Evolutionary conservation across 2,797 vertebrate species (phyloP).

Genomic region (Pyrocephalus nanus): DNA sequence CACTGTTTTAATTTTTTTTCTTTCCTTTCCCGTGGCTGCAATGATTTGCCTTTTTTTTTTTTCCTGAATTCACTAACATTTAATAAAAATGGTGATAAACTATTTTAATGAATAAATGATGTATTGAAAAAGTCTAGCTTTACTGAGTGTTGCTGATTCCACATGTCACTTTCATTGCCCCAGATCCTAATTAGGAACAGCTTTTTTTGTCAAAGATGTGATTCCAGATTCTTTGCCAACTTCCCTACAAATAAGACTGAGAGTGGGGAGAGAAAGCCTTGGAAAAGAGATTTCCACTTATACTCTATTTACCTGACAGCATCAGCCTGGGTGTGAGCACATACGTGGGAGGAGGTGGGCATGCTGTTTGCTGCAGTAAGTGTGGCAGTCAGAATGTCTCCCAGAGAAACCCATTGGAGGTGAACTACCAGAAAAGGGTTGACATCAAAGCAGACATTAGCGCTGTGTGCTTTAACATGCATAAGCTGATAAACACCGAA

Average conservation of each 20-base stretch:
- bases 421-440: not conserved
- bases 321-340: rapidly evolving
- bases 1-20: not conserved
- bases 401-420: not conserved
- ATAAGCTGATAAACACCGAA: not conserved
- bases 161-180: not conserved
- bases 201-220: not conserved
- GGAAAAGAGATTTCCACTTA: not conserved
- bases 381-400: not conserved
- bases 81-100: not conserved
- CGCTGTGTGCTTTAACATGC: not conserved
- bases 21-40: not conserved
- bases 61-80: not conserved
- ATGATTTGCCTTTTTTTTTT: not conserved
- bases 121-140: not conserved
- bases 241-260: not conserved
- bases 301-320: not conserved
- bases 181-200: not conserved
- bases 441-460: not conserved
- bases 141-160: not conserved
- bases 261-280: not conserved
- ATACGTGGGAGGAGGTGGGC: rapidly evolving
- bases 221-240: not conserved
- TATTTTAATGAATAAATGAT: not conserved
- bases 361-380: rapidly evolving